Evolutionary conservation across 2,797 vertebrate genomes (phyloP).

Genomic region (Cirrhinus mrigala): DNA sequence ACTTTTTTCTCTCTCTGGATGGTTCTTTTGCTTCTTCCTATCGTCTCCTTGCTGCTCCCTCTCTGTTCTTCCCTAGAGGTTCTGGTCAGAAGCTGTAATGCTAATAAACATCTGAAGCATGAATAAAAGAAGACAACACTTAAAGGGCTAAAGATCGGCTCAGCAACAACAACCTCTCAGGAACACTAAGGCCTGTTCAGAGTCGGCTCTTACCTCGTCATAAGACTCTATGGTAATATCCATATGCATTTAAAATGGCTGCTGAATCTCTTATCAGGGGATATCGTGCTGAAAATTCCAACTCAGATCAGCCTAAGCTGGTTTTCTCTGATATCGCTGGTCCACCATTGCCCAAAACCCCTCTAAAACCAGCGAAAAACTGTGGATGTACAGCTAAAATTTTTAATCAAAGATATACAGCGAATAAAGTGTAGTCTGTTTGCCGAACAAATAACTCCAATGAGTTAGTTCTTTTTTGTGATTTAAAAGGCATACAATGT

Average conservation of each 20-base stretch:
- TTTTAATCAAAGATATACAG: background rate
- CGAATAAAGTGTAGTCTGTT: no score
- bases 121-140: slow-evolving; percentile 47
- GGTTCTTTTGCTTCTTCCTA: slow-evolving; percentile 1
- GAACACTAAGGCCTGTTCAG: background rate
- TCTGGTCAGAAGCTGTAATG: slow-evolving; percentile 21
- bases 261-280: slow-evolving; percentile 5
- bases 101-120: slow-evolving; percentile 48
- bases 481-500: background rate
- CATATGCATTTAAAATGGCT: slow-evolving; percentile 20
- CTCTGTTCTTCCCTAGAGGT: slow-evolving; percentile 19
- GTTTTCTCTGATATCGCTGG: background rate
- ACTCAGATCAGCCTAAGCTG: background rate
- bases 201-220: background rate
- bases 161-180: slow-evolving; percentile 26
- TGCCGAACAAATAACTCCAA: background rate
- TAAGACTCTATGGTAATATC: background rate
- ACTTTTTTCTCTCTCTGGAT: background rate
- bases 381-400: background rate
- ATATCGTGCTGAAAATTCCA: background rate
- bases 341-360: background rate
- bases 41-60: slow-evolving; percentile 11
- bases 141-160: slow-evolving; percentile 41
- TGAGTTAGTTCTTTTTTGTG: background rate
- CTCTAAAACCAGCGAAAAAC: background rate